These are phyloP conservation scores for Hyphantria cunea DNA, from an alignment of 1,140 invertebrate species.

Conservation along the genomic window DNA sequence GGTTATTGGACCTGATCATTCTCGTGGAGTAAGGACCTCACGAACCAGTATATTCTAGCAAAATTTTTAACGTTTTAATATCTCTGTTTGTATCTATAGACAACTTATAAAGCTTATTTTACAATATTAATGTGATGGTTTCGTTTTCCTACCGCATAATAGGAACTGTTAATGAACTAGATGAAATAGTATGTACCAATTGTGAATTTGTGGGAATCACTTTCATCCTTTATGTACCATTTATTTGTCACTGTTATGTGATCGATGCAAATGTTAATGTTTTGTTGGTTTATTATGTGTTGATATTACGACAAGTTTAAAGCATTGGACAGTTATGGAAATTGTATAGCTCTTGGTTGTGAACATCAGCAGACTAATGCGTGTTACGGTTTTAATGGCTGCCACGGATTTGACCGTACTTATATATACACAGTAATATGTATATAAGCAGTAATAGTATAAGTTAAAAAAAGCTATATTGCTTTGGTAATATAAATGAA, in stretches of 20 bases:
- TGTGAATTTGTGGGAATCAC: conserved; percentile 70
- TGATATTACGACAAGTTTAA: conserved; percentile 59
- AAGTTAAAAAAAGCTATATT: too few relatives aligned
- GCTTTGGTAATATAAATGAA: too few relatives aligned
- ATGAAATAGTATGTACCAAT: conserved; percentile 53
- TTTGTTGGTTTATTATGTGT: conserved; percentile 53
- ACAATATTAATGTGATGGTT: conserved; percentile 79
- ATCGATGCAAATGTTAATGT: conserved; percentile 66
- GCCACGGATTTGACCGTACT: too few relatives aligned
- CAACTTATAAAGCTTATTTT: conserved; percentile 79
- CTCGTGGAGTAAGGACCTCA: conserved; percentile 68
- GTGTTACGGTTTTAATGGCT: not conserved
- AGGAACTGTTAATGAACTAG: conserved; percentile 75
- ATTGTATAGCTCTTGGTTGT: conserved; percentile 53
- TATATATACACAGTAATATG: too few relatives aligned
- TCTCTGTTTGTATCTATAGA: conserved; percentile 76
- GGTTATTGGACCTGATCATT: conserved; percentile 38
- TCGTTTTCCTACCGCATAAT: conserved; percentile 79
- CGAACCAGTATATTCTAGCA: conserved; percentile 47
- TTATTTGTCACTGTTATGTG: conserved; percentile 64
- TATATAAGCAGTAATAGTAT: too few relatives aligned
- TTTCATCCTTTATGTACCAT: conserved; percentile 49
- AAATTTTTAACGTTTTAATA: conserved; percentile 65
- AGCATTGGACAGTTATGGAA: conserved; percentile 73
- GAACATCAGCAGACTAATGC: conserved; percentile 6